Conservation (phyloP, 2,888 invertebrate species). For the Eupithecia insigniata region DNA sequence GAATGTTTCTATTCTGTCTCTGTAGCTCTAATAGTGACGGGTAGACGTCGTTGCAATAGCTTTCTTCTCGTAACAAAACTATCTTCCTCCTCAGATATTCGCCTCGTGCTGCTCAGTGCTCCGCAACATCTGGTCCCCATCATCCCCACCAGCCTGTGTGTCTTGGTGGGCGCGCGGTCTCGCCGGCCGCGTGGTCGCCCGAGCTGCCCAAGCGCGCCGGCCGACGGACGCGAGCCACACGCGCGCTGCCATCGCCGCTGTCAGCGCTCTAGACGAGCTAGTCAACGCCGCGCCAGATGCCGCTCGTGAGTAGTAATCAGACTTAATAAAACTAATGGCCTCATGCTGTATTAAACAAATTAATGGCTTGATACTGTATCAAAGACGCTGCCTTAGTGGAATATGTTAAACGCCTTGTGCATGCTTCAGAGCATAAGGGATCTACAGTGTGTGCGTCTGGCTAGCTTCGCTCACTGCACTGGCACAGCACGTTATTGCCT, state of each 20-base stretch:
- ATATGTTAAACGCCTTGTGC: too few species aligned
- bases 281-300: conserved; percentile 65
- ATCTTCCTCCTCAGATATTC: conserved; percentile 60
- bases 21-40: too few species aligned
- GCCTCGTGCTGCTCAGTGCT: conserved; percentile 70
- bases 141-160: conserved; percentile 52
- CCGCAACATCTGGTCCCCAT: conserved; percentile 66
- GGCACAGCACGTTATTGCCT: too few species aligned
- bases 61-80: not conserved
- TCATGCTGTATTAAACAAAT: too few species aligned
- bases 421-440: too few species aligned
- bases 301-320: conserved; percentile 57
- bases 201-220: conserved; percentile 63
- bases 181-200: conserved; percentile 65
- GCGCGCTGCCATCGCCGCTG: conserved; percentile 65
- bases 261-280: conserved; percentile 70
- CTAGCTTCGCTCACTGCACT: too few species aligned
- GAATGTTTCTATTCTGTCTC: too few species aligned
- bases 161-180: conserved; percentile 78
- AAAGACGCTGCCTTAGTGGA: too few species aligned
- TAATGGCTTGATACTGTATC: too few species aligned
- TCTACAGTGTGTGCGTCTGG: too few species aligned
- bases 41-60: too few species aligned
- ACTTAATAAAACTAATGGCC: too few species aligned
- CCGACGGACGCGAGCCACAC: conserved; percentile 60